phyloP scores from a whole-genome alignment of 2,888 invertebrate genomes.

The Antheraea yamamai region DNA sequence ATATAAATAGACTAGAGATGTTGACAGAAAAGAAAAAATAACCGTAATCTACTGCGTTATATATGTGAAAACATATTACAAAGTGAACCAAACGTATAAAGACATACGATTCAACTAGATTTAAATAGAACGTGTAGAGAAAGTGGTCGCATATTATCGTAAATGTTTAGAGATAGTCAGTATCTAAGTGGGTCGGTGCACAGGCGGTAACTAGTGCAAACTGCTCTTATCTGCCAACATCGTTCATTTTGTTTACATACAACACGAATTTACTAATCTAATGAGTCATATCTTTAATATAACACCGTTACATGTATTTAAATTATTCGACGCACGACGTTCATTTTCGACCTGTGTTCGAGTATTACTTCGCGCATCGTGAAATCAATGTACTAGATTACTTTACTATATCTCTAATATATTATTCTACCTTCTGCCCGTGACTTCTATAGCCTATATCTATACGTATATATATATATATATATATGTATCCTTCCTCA shows the following conservation, averaged over 20 bases:
- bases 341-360: neutral
- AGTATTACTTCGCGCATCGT: neutral
- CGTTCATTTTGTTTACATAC: slow-evolving; percentile 39
- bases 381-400: neutral
- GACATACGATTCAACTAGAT: slow-evolving; percentile 30
- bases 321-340: slow-evolving; percentile 4
- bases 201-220: slow-evolving; percentile 58
- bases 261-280: slow-evolving; percentile 39
- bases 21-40: neutral
- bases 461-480: too few relatives aligned
- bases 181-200: slow-evolving; percentile 75
- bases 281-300: slow-evolving; percentile 25
- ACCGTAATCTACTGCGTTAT: neutral
- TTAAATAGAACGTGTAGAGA: slow-evolving; percentile 62
- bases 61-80: neutral
- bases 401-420: too few relatives aligned
- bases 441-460: too few relatives aligned
- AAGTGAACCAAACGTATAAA: slow-evolving; percentile 34
- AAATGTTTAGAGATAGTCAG: slow-evolving; percentile 59
- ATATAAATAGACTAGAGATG: neutral
- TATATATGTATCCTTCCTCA: too few relatives aligned
- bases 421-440: too few relatives aligned
- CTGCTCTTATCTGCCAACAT: slow-evolving; percentile 56
- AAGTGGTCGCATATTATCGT: slow-evolving; percentile 65
- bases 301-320: slow-evolving; percentile 8